Percentiles rank a stretch among this genome's conserved stretches.
Conservation (phyloP, 2,888 invertebrate species). For the Vesta saturnalis region DNA sequence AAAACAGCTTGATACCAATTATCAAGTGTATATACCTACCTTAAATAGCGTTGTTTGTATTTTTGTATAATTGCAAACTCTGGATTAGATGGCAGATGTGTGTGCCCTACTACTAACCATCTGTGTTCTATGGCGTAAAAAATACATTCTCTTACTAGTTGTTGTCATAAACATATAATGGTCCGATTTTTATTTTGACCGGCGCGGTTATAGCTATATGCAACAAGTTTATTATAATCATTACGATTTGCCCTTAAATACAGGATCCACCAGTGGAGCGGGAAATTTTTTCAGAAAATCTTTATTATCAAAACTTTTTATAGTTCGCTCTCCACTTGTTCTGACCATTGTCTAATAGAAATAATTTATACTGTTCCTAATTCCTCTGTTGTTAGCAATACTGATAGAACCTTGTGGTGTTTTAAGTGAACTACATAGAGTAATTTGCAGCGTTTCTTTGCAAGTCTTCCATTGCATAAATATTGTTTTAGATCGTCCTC, state of each 20-base stretch:
- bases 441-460: conserved; percentile 20
- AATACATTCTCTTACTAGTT: conserved; percentile 24
- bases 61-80: conserved; percentile 10
- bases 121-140: conserved; percentile 34
- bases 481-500: no score
- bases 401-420: no score
- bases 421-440: no score
- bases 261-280: no score
- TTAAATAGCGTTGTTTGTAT: neutral
- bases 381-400: no score
- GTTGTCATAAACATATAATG: conserved; percentile 35
- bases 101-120: conserved; percentile 37
- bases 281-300: no score
- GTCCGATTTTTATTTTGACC: conserved; percentile 40
- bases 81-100: conserved; percentile 30
- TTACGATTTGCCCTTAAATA: conserved; percentile 27
- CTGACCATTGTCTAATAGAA: no score
- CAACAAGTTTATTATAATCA: conserved; percentile 28
- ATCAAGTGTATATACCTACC: neutral
- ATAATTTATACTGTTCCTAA: no score
- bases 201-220: conserved; percentile 33
- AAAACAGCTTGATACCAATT: no score
- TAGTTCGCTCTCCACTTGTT: no score
- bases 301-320: no score
- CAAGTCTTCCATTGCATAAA: neutral